phyloP scores from a whole-genome alignment of 2,888 invertebrate genomes.

The Torymus aiolomorphi region DNA sequence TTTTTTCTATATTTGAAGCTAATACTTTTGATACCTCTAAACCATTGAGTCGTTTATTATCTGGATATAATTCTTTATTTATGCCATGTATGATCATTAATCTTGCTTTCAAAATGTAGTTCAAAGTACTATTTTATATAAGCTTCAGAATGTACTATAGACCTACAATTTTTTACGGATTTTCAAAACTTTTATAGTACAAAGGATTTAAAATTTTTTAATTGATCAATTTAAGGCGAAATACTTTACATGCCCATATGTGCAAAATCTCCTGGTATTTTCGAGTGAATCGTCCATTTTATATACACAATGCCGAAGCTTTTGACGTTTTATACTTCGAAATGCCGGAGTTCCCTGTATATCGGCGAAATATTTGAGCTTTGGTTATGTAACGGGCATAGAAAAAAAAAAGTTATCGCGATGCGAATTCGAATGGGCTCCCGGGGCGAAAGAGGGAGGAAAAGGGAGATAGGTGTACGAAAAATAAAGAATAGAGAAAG shows the following conservation, averaged over 20 bases:
- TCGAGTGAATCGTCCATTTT: slow-evolving; percentile 1
- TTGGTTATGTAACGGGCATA: slow-evolving; percentile 1
- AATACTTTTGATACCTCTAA: no score
- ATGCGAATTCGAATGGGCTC: slow-evolving; percentile 6
- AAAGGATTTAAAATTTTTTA: not conserved
- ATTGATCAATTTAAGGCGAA: not conserved
- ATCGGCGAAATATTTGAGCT: slow-evolving; percentile 36
- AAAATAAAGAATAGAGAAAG: slow-evolving; percentile 24
- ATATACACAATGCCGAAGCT: not conserved
- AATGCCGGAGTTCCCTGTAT: slow-evolving; percentile 4
- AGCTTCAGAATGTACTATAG: no score
- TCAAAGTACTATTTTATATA: no score
- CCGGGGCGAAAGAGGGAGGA: not conserved
- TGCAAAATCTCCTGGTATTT: not conserved
- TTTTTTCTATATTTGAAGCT: no score
- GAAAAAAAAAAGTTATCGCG: slow-evolving; percentile 34
- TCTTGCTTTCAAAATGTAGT: no score
- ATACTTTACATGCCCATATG: not conserved
- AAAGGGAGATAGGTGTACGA: not conserved
- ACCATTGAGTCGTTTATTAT: no score
- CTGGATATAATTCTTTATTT: no score
- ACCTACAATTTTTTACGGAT: no score
- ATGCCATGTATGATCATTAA: no score
- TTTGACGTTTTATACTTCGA: slow-evolving; percentile 39
- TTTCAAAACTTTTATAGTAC: no score